Conservation (phyloP, 2,888 invertebrate species). For the Polydrusus pterygomalis region DNA sequence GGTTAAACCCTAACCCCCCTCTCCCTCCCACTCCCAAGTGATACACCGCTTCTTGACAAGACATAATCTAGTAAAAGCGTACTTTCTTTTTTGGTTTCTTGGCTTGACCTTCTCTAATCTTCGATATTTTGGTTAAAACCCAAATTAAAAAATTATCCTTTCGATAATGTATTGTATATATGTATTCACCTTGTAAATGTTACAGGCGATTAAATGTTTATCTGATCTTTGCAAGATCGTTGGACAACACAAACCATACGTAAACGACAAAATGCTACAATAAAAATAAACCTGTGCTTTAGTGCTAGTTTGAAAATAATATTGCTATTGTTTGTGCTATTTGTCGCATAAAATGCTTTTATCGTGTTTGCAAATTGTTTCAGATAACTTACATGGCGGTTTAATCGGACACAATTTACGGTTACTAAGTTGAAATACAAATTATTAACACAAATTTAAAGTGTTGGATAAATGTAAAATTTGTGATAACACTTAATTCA, state of each 20-base stretch:
- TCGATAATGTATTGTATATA: too few relatives aligned
- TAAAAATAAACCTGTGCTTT: slow-evolving; percentile 35
- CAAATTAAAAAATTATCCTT: too few relatives aligned
- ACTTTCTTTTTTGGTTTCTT: too few relatives aligned
- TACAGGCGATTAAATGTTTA: slow-evolving; percentile 29
- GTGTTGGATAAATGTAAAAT: slow-evolving; percentile 27
- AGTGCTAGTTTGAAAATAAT: slow-evolving; percentile 34
- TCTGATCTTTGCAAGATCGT: slow-evolving; percentile 16
- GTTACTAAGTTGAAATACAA: slow-evolving; percentile 47
- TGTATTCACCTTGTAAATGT: too few relatives aligned
- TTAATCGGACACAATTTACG: slow-evolving; percentile 51
- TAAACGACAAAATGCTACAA: slow-evolving; percentile 23
- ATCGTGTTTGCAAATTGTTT: slow-evolving; percentile 54
- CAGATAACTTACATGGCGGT: slow-evolving; percentile 53
- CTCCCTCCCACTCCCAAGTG: too few relatives aligned
- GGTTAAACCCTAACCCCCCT: too few relatives aligned
- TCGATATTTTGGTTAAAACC: too few relatives aligned
- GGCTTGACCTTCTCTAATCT: too few relatives aligned
- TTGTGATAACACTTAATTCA: slow-evolving; percentile 38
- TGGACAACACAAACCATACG: slow-evolving; percentile 2
- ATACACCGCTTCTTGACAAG: too few relatives aligned
- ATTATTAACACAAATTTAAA: slow-evolving; percentile 45
- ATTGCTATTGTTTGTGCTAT: slow-evolving; percentile 47
- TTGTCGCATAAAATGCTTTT: slow-evolving; percentile 52
- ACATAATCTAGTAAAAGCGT: too few relatives aligned